These are phyloP conservation scores for Pseudomyrmex sp. DNA, from an alignment of 1,140 invertebrate genomes.

Conservation along the genomic window DNA sequence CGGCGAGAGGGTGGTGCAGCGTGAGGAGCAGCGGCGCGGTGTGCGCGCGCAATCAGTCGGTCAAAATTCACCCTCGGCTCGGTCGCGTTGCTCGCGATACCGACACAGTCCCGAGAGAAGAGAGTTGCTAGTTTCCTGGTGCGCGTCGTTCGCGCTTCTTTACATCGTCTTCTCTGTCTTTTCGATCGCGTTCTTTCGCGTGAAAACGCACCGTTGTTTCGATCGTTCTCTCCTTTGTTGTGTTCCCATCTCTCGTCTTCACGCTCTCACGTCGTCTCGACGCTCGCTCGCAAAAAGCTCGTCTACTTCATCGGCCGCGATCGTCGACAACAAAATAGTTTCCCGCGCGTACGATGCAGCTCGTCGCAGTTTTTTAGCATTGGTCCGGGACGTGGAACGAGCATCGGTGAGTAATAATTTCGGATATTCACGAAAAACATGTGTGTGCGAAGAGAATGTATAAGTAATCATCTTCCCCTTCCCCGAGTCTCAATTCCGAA, in stretches of 20 bases:
- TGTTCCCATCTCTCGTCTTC: not conserved
- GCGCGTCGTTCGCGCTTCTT: conserved; percentile 28
- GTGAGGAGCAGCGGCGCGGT: not conserved
- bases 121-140: conserved; percentile 25
- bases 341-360: conserved; percentile 75
- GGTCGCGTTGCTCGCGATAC: conserved; percentile 51
- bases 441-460: not conserved
- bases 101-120: not conserved
- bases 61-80: conserved; percentile 76
- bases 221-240: not conserved
- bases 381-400: conserved; percentile 67
- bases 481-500: no score
- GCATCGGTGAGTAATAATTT: conserved; percentile 75
- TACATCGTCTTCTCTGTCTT: conserved; percentile 10
- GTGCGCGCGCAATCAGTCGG: conserved; percentile 74
- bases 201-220: not conserved
- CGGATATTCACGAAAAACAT: no score
- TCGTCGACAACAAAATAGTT: conserved; percentile 34
- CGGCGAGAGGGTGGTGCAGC: no score
- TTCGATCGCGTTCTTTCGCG: conserved; percentile 30
- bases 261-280: not conserved
- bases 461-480: no score
- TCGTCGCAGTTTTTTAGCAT: conserved; percentile 82
- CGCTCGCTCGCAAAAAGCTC: conserved; percentile 22
- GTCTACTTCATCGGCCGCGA: not conserved